Conservation (phyloP, 2,113 vertebrate species). For the Hemicordylus capensis region DNA sequence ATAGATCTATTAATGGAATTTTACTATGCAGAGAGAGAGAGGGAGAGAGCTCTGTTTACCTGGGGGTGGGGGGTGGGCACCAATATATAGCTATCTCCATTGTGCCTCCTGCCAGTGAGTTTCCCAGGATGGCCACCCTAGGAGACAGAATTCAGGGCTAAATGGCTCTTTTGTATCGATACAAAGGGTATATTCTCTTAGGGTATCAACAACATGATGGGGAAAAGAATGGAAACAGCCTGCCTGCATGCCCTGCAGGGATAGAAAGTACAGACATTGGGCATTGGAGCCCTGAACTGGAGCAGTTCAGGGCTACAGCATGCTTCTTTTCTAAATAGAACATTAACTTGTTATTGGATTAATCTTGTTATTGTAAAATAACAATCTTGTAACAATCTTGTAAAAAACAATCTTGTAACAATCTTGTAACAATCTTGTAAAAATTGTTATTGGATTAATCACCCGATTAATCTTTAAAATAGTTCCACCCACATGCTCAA, state of each 20-base stretch:
- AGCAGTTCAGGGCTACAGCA: neutral
- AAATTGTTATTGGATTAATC: no score
- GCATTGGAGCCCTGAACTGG: neutral
- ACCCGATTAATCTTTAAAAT: neutral
- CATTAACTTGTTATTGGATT: neutral
- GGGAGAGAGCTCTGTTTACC: neutral
- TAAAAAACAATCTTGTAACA: no score
- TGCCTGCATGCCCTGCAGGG: neutral
- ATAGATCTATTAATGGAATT: neutral
- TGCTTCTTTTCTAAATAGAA: neutral
- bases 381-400: no score
- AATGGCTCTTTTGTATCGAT: neutral
- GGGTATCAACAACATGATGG: neutral
- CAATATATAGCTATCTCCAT: neutral
- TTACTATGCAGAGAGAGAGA: neutral
- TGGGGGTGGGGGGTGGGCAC: no score
- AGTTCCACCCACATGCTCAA: neutral
- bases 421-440: no score
- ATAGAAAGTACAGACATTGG: neutral
- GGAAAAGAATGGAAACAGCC: neutral
- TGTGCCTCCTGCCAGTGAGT: neutral
- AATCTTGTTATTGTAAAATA: no score
- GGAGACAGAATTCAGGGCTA: neutral
- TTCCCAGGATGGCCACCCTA: neutral
- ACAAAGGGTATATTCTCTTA: neutral